Evolutionary conservation across 1,140 invertebrate genomes (phyloP).

Genomic region (Archivesica marissinica): DNA sequence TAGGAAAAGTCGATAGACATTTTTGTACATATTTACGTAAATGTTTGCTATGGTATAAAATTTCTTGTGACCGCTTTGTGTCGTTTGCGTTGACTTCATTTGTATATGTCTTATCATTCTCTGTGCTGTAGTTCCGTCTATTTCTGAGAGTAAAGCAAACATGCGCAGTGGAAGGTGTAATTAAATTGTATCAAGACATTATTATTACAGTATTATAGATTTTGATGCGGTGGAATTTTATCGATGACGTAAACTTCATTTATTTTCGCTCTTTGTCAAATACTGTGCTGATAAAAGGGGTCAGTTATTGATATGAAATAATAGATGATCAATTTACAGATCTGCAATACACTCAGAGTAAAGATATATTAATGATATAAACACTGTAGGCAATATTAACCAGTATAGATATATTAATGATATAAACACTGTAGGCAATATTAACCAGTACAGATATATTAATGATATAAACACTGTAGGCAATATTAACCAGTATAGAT

Average conservation of each 20-base stretch:
- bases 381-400: too few species aligned
- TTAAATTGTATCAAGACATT: slow-evolving; percentile 59
- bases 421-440: too few species aligned
- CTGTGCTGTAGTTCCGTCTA: slow-evolving; percentile 24
- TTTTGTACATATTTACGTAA: slow-evolving; percentile 47
- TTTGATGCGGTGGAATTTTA: slow-evolving; percentile 39
- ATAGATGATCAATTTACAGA: slow-evolving; percentile 3
- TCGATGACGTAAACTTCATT: slow-evolving; percentile 22
- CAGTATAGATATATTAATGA: too few species aligned
- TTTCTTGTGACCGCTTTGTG: slow-evolving; percentile 25
- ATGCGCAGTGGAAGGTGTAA: slow-evolving; percentile 37
- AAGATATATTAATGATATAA: too few species aligned
- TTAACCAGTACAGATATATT: too few species aligned
- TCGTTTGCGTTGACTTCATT: slow-evolving; percentile 35
- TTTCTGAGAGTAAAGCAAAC: slow-evolving; percentile 38
- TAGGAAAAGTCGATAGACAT: slow-evolving; percentile 47
- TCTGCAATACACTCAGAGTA: too few species aligned
- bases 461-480: too few species aligned
- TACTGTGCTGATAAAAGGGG: too few species aligned
- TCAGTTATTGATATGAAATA: neutral
- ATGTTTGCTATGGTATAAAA: slow-evolving; percentile 35
- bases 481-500: too few species aligned
- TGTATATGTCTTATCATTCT: slow-evolving; percentile 46
- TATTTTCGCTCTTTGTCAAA: slow-evolving; percentile 11
- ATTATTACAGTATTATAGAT: slow-evolving; percentile 50